Base-by-base conservation (phyloP, 2,113 vertebrate genomes). In the Tympanuchus pallidicinctus region DNA sequence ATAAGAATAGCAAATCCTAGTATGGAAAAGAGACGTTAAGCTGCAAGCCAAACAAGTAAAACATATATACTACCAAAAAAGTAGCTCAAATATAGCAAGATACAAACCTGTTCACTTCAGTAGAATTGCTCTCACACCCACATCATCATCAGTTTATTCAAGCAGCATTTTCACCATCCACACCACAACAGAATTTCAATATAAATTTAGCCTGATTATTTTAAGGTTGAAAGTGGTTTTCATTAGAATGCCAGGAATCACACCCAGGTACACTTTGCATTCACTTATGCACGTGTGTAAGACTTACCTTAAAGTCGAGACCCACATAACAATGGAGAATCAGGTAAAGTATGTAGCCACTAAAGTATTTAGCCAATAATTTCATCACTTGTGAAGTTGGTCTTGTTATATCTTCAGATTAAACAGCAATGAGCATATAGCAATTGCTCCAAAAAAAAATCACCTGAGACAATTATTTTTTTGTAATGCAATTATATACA, bases 21-120 rank as follows among this genome's bases (percentile, higher is more conserved):
- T 7, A 52, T 0, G 0, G 38, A 21, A 27, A 34, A 59, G 3
- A 34, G 3, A 13, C 1, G 2, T 22, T 71, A 52, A 70, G 34
- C 8, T 34, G 24, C 50, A 77, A 83, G 30, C 11, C 30, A 43
- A 72, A 77, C 60, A 61, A 8, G 14, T 20, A 76, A 28, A 61
- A 11, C 5, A 3, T 42, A 25, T 3, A 38, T 5, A 19, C n/a
- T 50, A 12, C 30, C 20, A 48, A 65, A 56, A 77, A 66, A 13
- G 20, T 10, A 40, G 8, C 21, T 10, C 60, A 83, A 19, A 45
- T 10, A 4, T 0, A 28, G 8, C 6, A 38, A 73, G 15, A 27
- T 22, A 74, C 50, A 81, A 92, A 83, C 24, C 34, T 19, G 3
- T 61, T 13, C 20, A 5, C 13, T 21, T 81, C 45, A 70, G 28